Conservation (phyloP, 2,888 invertebrate species). For the Meiosimyza platycephala region DNA sequence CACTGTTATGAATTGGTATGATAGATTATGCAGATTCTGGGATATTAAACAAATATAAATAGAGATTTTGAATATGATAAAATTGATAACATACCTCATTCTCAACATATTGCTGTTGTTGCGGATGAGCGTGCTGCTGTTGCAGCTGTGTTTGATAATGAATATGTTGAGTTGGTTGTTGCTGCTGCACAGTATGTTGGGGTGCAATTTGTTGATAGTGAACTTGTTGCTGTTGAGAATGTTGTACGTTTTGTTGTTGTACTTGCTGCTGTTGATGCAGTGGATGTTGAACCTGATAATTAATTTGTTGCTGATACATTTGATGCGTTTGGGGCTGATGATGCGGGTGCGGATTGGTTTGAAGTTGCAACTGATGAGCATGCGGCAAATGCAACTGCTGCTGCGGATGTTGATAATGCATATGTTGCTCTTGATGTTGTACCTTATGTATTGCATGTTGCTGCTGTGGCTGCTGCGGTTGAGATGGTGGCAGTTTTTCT, state of each 20-base stretch:
- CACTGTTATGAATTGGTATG: too few relatives aligned
- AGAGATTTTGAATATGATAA: not conserved
- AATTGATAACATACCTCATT: conserved; percentile 15
- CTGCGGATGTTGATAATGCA: conserved; percentile 37
- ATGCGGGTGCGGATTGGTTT: conserved; percentile 31
- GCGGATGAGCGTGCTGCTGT: conserved; percentile 40
- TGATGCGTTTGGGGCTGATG: conserved; percentile 26
- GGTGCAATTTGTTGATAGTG: conserved; percentile 31
- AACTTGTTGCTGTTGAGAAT: conserved; percentile 30
- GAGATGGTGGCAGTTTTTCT: conserved; percentile 44
- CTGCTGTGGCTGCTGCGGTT: conserved; percentile 49
- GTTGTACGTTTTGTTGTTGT: conserved; percentile 39
- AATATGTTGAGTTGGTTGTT: conserved; percentile 41
- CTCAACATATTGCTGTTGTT: conserved; percentile 38
- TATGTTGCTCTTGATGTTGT: conserved; percentile 30
- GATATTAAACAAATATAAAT: too few relatives aligned
- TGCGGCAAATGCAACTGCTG: conserved; percentile 36
- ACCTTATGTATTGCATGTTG: conserved; percentile 46
- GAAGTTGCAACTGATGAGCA: conserved; percentile 18
- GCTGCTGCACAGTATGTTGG: conserved; percentile 41
- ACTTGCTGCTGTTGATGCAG: conserved; percentile 31
- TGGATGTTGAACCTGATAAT: conserved; percentile 19
- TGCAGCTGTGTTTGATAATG: not conserved
- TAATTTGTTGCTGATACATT: conserved; percentile 32
- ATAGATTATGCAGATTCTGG: too few relatives aligned